phyloP scores from a whole-genome alignment of 2,113 vertebrate species.

The Solea solea region DNA sequence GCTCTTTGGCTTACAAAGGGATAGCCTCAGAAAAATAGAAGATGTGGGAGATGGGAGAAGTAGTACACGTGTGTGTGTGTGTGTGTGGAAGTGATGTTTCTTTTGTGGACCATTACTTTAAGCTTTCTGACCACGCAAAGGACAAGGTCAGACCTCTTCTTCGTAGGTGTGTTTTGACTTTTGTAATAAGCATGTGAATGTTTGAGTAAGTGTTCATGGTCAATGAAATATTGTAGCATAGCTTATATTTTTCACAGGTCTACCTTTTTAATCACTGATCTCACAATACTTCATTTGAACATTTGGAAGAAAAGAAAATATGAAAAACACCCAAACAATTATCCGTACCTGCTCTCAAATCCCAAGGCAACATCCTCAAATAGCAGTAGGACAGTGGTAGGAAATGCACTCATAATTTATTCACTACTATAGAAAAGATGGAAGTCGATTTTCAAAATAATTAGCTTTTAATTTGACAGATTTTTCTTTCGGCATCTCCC shows the following conservation, averaged over 20 bases:
- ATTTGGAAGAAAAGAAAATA: too few species aligned
- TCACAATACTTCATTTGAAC: not conserved
- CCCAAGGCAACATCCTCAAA: too few species aligned
- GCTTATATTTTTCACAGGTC: slow-evolving; percentile 11
- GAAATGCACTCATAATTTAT: too few species aligned
- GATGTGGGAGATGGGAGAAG: slow-evolving; percentile 28
- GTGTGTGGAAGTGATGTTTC: not conserved
- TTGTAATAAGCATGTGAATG: not conserved
- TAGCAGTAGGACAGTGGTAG: too few species aligned
- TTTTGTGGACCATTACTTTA: slow-evolving; percentile 5
- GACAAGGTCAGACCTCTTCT: not conserved
- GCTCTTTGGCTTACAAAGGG: slow-evolving; percentile 50
- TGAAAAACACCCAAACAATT: too few species aligned
- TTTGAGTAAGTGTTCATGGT: slow-evolving; percentile 5
- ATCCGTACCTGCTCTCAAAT: too few species aligned
- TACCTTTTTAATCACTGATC: not conserved
- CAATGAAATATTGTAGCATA: slow-evolving; percentile 16
- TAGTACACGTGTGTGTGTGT: slow-evolving; percentile 26
- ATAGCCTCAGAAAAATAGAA: slow-evolving; percentile 40
- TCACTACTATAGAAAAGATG: too few species aligned
- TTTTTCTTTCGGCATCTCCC: too few species aligned
- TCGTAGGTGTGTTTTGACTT: not conserved
- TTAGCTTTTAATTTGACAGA: too few species aligned
- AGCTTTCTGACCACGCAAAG: slow-evolving; percentile 20
- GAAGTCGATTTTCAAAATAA: too few species aligned